Base-by-base conservation (phyloP, 2,888 invertebrate genomes). In the Hedychridium roseum region DNA sequence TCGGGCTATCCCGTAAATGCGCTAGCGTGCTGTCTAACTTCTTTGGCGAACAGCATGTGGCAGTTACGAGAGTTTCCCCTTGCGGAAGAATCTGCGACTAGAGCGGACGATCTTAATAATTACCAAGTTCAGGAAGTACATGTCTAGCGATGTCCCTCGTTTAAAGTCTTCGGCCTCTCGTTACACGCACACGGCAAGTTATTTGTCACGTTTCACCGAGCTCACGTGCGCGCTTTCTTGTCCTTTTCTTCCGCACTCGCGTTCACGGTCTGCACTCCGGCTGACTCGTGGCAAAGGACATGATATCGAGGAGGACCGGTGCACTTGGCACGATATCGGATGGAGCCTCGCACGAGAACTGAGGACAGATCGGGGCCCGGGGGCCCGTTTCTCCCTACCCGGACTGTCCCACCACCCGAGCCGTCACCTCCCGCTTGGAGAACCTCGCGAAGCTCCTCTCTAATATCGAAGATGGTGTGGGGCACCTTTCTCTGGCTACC, bases 371-470 rank as follows among this genome's bases (percentile, higher is more conserved):
- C 64, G 68, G 68, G n/a, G 58, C 62, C 57, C 65, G 60, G 64
- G 61, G 65, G 65, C 67, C 66, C 67, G 66, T 70, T 68, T 71
- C 70, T 73, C 73, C 67, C 70, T 60, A 57, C 64, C 43, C 34
- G 47, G 36, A 60, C 46, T 58, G 50, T 65, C 64, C 70, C 71
- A 68, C 66, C 64, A 67, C 67, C 54, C 38, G 41, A 32, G 12
- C n/a, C n/a, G n/a, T n/a, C 27, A 32, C 49, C 53, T 16, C 50
- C 63, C 57, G 5, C 5, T 9, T 23, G 23, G 5, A 23, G 47
- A 43, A 50, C 41, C 47, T 32, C 43, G 59, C 67, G 71, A 74
- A 68, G 70, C 70, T 74, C 76, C 76, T 73, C 76, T 76, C 76
- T 76, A 76, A 76, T 74, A 70, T 72, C 53, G 61, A 57, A 57